phyloP scores from a whole-genome alignment of 2,113 vertebrate species.

The Malurus cyaneus region DNA sequence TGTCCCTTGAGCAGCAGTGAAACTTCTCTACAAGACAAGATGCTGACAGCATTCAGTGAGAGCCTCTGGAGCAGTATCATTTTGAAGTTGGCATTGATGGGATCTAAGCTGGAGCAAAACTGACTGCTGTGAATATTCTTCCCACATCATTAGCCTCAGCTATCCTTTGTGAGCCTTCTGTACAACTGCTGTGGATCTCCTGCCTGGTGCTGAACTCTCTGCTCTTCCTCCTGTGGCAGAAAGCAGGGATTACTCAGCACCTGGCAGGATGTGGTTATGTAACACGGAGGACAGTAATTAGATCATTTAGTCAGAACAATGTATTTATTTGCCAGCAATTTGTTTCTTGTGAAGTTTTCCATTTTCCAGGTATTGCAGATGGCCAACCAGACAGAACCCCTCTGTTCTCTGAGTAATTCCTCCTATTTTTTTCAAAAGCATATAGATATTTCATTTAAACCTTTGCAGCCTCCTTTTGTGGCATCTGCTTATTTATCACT shows the following conservation, averaged over 20 bases:
- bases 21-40: not conserved
- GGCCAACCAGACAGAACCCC: not conserved
- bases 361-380: not conserved
- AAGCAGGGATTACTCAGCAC: not conserved
- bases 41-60: not conserved
- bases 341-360: constrained; percentile 15
- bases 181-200: not conserved
- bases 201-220: not conserved
- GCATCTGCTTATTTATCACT: constrained; percentile 64
- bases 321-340: not conserved
- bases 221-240: not conserved
- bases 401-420: constrained; percentile 29
- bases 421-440: constrained; percentile 13
- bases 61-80: not conserved
- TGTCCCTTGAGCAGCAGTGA: not conserved
- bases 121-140: not conserved
- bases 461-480: constrained; percentile 29
- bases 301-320: not conserved
- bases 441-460: constrained; percentile 55
- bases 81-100: not conserved
- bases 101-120: not conserved
- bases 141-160: not conserved
- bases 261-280: not conserved
- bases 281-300: not conserved
- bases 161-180: not conserved